Evolutionary conservation across 2,797 vertebrate species (phyloP).

Genomic region (Danio albolineatus): DNA sequence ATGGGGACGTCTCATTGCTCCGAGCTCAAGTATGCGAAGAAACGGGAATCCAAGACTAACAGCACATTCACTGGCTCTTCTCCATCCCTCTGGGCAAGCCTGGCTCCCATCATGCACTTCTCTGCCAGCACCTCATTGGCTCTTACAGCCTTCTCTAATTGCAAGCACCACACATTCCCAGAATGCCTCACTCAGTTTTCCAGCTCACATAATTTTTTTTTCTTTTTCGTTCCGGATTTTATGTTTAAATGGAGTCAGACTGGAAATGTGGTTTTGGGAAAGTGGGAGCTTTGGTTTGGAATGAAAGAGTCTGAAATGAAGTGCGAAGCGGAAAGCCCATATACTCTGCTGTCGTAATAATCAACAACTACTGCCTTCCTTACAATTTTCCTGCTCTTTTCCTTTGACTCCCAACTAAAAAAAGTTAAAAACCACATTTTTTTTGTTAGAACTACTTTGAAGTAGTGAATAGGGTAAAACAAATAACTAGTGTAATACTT

Average conservation of each 20-base stretch:
- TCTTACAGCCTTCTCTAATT: conserved; percentile 40
- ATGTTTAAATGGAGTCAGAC: conserved; percentile 62
- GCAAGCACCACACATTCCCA: conserved; percentile 55
- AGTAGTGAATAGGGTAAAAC: too few species aligned
- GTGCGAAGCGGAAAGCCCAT: conserved; percentile 61
- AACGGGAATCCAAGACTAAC: conserved; percentile 69
- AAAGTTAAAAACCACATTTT: background rate
- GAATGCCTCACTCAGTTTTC: conserved; percentile 52
- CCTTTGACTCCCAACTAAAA: background rate
- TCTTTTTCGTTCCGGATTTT: background rate
- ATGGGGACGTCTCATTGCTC: conserved; percentile 57
- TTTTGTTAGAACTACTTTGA: background rate
- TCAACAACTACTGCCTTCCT: conserved; percentile 50
- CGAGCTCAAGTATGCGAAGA: conserved; percentile 34
- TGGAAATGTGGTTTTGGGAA: conserved; percentile 38
- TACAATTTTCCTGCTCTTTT: conserved; percentile 27
- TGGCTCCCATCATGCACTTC: conserved; percentile 54
- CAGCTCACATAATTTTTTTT: background rate
- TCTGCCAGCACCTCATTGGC: conserved; percentile 49
- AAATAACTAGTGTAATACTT: too few species aligned
- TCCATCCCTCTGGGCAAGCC: conserved; percentile 63
- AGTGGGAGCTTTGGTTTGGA: conserved; percentile 60
- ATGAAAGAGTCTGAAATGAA: conserved; percentile 63
- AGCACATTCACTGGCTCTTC: conserved; percentile 63
- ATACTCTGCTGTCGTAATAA: conserved; percentile 41